phyloP scores from a whole-genome alignment of 2,113 vertebrate genomes.

The Lanius ludovicianus region DNA sequence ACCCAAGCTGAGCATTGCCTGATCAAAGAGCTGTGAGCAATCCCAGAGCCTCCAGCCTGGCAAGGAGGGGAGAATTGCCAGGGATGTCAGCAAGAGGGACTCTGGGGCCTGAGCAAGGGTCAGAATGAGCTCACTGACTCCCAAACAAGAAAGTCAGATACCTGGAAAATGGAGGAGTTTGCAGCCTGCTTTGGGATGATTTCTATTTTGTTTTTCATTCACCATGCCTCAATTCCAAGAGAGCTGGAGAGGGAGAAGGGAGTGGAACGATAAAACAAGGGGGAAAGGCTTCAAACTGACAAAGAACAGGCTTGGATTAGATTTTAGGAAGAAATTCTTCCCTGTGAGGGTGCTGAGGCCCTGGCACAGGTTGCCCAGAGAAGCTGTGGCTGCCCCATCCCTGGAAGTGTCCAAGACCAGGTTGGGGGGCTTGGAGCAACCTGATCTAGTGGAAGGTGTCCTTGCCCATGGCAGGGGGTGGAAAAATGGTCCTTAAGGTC shows the following conservation, averaged over 20 bases:
- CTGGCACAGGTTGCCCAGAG: neutral
- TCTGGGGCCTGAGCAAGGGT: neutral
- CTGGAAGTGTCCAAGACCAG: neutral
- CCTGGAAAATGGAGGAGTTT: neutral
- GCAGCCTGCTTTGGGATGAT: neutral
- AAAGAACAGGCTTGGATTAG: neutral
- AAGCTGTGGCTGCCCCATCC: neutral
- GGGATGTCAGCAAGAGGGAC: neutral
- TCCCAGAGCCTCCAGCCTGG: neutral
- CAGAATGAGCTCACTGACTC: neutral
- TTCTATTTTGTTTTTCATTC: neutral
- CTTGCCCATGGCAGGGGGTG: neutral
- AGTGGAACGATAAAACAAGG: neutral
- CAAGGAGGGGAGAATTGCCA: neutral
- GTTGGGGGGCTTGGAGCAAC: fast-evolving
- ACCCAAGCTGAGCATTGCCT: neutral
- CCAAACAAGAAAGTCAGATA: neutral
- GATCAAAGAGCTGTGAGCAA: neutral
- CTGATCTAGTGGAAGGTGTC: neutral
- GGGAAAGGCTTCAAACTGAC: neutral
- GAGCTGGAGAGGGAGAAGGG: neutral
- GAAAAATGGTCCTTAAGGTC: neutral
- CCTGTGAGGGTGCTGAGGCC: fast-evolving
- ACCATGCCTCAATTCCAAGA: neutral
- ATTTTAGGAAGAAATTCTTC: neutral